Evolutionary conservation across 1,140 invertebrate genomes (phyloP).

Genomic region (Drosophila ironensis): DNA sequence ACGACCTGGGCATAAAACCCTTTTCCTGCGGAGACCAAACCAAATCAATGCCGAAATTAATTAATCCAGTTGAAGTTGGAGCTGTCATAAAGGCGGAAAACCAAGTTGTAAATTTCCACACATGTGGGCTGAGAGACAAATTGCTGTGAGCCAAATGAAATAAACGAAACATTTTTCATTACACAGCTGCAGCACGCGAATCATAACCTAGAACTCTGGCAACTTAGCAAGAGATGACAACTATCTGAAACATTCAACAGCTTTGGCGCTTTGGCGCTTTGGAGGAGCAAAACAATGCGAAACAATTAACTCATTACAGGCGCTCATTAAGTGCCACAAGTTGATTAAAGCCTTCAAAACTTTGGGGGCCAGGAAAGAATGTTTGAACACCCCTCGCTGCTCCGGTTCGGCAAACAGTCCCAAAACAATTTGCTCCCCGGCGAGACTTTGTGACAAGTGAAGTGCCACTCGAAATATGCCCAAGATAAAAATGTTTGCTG

Average conservation of each 20-base stretch:
- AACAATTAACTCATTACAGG: conserved; percentile 74
- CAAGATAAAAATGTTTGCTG: conserved; percentile 69
- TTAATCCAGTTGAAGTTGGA: conserved; percentile 44
- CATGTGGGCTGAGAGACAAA: background rate
- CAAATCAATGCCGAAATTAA: conserved; percentile 65
- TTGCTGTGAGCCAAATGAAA: background rate
- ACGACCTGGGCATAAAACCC: conserved; percentile 62
- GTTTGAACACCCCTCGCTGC: conserved; percentile 1
- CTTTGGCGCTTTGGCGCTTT: background rate
- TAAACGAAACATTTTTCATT: background rate
- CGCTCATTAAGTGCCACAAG: conserved; percentile 68
- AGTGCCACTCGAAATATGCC: conserved; percentile 72
- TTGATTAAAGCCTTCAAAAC: conserved; percentile 78
- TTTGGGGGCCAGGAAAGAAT: conserved; percentile 55
- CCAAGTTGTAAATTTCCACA: background rate
- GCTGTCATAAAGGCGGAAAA: conserved; percentile 19
- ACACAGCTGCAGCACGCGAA: background rate
- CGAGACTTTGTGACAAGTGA: conserved; percentile 60
- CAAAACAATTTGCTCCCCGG: conserved; percentile 15
- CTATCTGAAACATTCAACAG: conserved; percentile 12
- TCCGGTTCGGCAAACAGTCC: background rate
- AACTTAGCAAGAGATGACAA: background rate
- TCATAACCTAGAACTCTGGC: no score
- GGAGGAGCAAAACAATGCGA: conserved; percentile 25
- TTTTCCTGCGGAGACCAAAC: conserved; percentile 22